Base-by-base conservation (phyloP, 2,113 vertebrate species). In the Lutjanus erythropterus region DNA sequence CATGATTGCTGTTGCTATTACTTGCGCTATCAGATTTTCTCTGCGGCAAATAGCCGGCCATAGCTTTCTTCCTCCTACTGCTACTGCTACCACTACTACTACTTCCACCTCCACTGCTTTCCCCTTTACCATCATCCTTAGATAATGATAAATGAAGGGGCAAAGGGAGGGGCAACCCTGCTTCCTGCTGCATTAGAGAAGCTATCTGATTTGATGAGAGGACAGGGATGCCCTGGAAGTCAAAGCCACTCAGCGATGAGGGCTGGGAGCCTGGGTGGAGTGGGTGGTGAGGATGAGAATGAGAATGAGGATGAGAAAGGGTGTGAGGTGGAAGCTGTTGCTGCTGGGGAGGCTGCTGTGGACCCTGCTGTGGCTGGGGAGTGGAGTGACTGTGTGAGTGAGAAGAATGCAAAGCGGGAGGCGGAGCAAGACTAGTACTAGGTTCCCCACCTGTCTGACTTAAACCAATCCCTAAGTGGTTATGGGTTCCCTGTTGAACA, bases 221-320 rank as follows among this genome's bases (percentile, higher is more conserved):
- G 23, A 96, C 95, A 33, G 95, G 95, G 77, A 96, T 96, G 68
- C 95, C 95, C 91, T 96, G 95, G 85, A 96, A 96, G 86, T 96
- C 95, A 91, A 96, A 96, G 71, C 95, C 84, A 75, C 95, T 83
- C 39, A 95, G 82, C 4, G 95, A 95, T 37, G 95, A 93, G 19
- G 93, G 83, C 80, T 95, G 95, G 23, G 95, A 92, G 55, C 91
- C 88, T 41, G 95, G 93, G 78, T 95, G 95, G 75, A 95, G 94
- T 15, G 93, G 94, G 76, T 95, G 95, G 83, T 95, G 95, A 62
- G 94, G 90, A 86, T 95, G 95, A 73, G 94, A 90, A 88, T 94
- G 92, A 73, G 91, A 65, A 78, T 95, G 94, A 79, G 94, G 91
- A 85, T 96, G 95, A 61, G 94, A 93, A 61, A 95, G 91, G 70